Evolutionary conservation across 2,888 invertebrate species (phyloP).

Genomic region (Dusona sp.): DNA sequence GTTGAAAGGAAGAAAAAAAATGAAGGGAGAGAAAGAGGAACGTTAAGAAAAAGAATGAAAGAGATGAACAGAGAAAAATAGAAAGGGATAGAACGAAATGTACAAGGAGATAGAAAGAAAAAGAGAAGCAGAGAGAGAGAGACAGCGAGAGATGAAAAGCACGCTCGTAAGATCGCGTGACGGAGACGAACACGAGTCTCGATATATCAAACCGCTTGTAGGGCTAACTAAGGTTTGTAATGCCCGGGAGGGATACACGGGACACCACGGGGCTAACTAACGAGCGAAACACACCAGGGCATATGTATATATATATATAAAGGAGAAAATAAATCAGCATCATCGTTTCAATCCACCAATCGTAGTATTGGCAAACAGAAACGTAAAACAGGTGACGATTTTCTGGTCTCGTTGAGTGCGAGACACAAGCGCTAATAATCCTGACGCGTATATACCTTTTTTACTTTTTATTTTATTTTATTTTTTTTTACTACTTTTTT

Average conservation of each 20-base stretch:
- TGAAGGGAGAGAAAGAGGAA: conserved; percentile 30
- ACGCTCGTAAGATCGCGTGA: conserved; percentile 65
- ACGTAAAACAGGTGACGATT: conserved; percentile 55
- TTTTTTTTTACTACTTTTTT: conserved; percentile 41
- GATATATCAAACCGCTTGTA: conserved; percentile 71
- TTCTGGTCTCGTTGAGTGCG: neutral
- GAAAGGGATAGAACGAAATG: conserved; percentile 15
- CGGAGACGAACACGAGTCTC: conserved; percentile 69
- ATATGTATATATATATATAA: conserved; percentile 5
- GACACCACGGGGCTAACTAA: conserved; percentile 63
- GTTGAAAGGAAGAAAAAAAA: conserved; percentile 2
- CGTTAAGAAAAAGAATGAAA: conserved; percentile 36
- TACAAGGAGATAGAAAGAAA: conserved; percentile 11
- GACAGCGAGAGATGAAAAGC: conserved; percentile 23
- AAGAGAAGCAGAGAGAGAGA: too few relatives aligned
- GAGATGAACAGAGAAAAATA: conserved; percentile 10
- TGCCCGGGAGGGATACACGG: conserved; percentile 63
- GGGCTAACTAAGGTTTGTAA: conserved; percentile 70
- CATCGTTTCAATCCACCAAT: conserved; percentile 48
- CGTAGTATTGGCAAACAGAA: conserved; percentile 15
- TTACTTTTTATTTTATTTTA: neutral
- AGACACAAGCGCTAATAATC: conserved; percentile 57
- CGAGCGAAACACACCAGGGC: conserved; percentile 60
- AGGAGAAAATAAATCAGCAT: neutral
- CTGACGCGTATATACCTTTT: conserved; percentile 44